phyloP scores from a whole-genome alignment of 2,113 vertebrate species.

The Onychorhynchus coronatus region DNA sequence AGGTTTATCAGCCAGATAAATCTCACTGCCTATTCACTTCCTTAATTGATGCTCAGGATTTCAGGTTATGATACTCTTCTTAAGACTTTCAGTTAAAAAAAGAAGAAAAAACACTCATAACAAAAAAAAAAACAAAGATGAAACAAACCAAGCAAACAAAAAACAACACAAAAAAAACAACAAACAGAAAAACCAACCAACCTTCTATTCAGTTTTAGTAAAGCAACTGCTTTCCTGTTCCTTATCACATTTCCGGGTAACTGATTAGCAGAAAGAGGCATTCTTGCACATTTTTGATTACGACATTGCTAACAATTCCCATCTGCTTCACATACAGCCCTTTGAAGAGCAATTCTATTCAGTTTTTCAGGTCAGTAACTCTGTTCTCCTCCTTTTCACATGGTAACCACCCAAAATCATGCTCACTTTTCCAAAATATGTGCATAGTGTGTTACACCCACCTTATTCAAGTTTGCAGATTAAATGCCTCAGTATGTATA shows the following conservation, averaged over 20 bases:
- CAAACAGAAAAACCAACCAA: neutral
- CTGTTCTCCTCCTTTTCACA: neutral
- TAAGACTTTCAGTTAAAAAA: neutral
- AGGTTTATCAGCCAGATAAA: neutral
- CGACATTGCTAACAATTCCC: neutral
- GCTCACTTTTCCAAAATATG: neutral
- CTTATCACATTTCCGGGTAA: neutral
- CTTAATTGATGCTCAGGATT: neutral
- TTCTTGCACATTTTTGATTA: neutral
- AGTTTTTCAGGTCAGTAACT: neutral
- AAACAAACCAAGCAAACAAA: neutral
- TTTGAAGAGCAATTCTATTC: neutral
- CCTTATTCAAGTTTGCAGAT: neutral
- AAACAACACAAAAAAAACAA: neutral
- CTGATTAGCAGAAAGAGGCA: neutral
- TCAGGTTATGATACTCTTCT: neutral
- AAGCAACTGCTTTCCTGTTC: neutral
- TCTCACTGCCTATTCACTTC: neutral
- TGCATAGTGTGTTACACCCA: neutral
- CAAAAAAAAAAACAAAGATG: too few relatives aligned
- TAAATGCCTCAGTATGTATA: neutral
- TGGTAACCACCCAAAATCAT: neutral
- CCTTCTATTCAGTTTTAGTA: neutral
- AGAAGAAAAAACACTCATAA: too few relatives aligned
- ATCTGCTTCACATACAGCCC: neutral